These are phyloP conservation scores for Melospiza melodia DNA, from an alignment of 2,113 vertebrate genomes.

Conservation along the genomic window DNA sequence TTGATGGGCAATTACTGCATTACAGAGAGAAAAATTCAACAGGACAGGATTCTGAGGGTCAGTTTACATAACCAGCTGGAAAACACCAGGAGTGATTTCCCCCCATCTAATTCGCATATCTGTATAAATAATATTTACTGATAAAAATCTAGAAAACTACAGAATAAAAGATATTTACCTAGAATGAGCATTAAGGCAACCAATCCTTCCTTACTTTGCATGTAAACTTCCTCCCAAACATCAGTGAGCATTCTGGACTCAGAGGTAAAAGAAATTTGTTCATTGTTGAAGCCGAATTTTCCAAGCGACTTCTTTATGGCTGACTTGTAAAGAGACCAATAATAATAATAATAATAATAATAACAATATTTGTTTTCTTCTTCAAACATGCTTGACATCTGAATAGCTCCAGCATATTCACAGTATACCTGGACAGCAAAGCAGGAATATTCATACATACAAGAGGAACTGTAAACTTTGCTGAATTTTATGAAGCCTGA, in stretches of 20 bases:
- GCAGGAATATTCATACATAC: background rate
- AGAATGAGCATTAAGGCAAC: constrained; percentile 3
- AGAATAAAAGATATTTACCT: constrained; percentile 51
- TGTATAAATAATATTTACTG: constrained; percentile 58
- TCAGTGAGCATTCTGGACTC: background rate
- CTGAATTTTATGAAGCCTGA: background rate
- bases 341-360: background rate
- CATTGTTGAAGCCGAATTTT: background rate
- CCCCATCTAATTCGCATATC: background rate
- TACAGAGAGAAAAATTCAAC: background rate
- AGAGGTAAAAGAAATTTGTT: constrained; percentile 51
- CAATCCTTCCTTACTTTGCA: constrained; percentile 23
- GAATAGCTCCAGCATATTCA: constrained; percentile 39
- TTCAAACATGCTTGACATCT: background rate
- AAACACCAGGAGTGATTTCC: background rate
- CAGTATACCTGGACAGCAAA: constrained; percentile 35
- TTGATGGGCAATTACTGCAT: background rate
- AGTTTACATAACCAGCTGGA: background rate
- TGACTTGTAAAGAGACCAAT: background rate
- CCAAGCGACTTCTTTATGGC: background rate
- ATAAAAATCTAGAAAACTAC: constrained; percentile 54
- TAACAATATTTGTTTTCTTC: background rate
- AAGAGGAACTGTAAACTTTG: constrained; percentile 22
- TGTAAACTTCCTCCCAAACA: constrained; percentile 50
- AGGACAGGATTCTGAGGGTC: background rate